These are phyloP conservation scores for Epicampocera succincta DNA, from an alignment of 2,888 invertebrate species.

Conservation along the genomic window DNA sequence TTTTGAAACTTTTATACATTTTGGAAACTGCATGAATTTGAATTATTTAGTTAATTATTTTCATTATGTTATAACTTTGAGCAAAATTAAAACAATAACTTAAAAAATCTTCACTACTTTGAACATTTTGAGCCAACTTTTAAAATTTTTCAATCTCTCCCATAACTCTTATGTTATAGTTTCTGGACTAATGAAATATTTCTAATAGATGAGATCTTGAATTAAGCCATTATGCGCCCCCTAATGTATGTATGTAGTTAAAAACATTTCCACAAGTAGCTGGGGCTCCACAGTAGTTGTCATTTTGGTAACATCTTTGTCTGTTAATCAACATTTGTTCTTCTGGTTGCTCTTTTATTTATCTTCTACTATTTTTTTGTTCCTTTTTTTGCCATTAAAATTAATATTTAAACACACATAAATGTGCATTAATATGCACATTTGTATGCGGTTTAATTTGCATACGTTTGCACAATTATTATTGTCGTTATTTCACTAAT, in stretches of 20 bases:
- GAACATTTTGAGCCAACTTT: too few species aligned
- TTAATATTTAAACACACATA: neutral
- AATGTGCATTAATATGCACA: neutral
- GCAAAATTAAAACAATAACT: too few species aligned
- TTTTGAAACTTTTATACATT: too few species aligned
- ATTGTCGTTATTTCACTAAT: conserved; percentile 37
- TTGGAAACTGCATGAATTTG: too few species aligned
- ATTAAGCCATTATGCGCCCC: too few species aligned
- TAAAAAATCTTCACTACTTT: too few species aligned
- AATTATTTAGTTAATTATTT: too few species aligned
- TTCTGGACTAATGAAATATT: too few species aligned
- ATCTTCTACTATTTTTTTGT: neutral
- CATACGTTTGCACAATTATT: conserved; percentile 39
- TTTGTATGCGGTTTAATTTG: conserved; percentile 9
- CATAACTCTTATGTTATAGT: too few species aligned
- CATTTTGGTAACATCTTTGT: conserved; percentile 21
- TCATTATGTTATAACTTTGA: too few species aligned
- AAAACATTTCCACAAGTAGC: neutral
- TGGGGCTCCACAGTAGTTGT: conserved; percentile 8
- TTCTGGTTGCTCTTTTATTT: neutral
- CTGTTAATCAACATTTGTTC: conserved; percentile 26
- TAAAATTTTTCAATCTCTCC: too few species aligned
- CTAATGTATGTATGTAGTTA: neutral
- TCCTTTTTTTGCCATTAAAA: neutral
- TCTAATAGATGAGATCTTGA: too few species aligned